Evolutionary conservation across 1,140 invertebrate genomes (phyloP).

Genomic region (Frieseomelitta varia): DNA sequence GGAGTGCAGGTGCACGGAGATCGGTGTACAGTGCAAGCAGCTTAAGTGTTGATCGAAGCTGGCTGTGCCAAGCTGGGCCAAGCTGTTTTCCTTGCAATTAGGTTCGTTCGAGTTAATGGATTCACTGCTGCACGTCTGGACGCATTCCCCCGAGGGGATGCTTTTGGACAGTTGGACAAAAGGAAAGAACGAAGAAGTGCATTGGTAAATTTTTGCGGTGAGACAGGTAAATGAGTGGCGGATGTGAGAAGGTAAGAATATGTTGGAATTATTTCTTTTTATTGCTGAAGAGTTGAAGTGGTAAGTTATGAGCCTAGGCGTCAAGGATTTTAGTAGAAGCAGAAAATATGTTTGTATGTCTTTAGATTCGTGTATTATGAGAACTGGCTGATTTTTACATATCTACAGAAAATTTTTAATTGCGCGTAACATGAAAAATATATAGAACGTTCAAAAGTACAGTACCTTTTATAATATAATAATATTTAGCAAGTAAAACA

Average conservation of each 20-base stretch:
- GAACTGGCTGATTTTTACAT: too few relatives aligned
- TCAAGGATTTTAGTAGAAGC: not conserved
- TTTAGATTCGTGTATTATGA: not conserved
- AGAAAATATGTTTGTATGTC: not conserved
- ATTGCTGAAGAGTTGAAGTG: not conserved
- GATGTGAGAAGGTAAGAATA: not conserved
- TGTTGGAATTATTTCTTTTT: too few relatives aligned
- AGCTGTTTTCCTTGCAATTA: constrained; percentile 20
- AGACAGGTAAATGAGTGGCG: not conserved
- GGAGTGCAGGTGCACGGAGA: constrained; percentile 92
- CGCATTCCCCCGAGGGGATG: too few relatives aligned
- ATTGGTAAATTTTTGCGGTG: not conserved
- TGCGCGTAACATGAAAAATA: too few relatives aligned
- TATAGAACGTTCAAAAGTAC: too few relatives aligned
- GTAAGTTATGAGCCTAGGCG: not conserved
- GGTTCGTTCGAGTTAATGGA: constrained; percentile 6
- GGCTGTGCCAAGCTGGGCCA: not conserved
- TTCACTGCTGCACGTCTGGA: constrained; percentile 28
- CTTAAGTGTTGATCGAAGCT: constrained; percentile 84
- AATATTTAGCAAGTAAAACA: too few relatives aligned
- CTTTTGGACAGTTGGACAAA: not conserved
- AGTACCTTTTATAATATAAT: too few relatives aligned
- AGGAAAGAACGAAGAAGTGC: not conserved
- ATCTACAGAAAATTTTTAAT: too few relatives aligned
- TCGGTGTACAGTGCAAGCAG: constrained; percentile 92